Conservation (phyloP, 1,140 invertebrate species). For the Megalopta genalis region DNA sequence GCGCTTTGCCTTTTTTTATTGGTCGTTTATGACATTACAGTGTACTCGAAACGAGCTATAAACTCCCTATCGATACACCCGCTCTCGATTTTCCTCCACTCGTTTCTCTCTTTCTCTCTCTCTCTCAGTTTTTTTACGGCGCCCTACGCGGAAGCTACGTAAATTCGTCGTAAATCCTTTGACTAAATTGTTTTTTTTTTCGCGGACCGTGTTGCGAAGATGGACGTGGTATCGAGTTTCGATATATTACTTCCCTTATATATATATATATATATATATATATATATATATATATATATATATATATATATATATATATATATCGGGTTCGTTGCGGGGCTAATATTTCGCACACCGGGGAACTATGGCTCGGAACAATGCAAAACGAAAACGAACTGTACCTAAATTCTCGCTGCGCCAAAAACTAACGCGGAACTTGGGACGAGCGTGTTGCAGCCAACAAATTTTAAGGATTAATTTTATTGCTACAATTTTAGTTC, state of each 20-base stretch:
- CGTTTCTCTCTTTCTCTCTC: neutral
- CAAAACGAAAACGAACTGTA: no score
- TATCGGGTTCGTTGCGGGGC: neutral
- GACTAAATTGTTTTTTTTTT: neutral
- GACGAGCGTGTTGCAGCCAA: no score
- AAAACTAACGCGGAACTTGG: no score
- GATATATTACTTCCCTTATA: neutral
- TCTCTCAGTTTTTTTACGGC: neutral
- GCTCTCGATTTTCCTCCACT: no score
- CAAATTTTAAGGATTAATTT: no score
- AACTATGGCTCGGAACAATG: no score
- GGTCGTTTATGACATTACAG: conserved; percentile 1
- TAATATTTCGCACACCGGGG: no score
- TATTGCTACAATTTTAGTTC: no score
- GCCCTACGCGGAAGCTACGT: neutral
- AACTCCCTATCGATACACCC: neutral
- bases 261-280: no score
- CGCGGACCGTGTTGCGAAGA: neutral
- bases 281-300: no score
- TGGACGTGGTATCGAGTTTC: neutral
- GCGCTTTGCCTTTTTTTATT: neutral
- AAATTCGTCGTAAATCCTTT: neutral
- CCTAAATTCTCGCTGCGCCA: no score
- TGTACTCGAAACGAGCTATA: neutral
- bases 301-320: no score